Conservation (phyloP, 1,140 invertebrate species). For the Wasmannia auropunctata region DNA sequence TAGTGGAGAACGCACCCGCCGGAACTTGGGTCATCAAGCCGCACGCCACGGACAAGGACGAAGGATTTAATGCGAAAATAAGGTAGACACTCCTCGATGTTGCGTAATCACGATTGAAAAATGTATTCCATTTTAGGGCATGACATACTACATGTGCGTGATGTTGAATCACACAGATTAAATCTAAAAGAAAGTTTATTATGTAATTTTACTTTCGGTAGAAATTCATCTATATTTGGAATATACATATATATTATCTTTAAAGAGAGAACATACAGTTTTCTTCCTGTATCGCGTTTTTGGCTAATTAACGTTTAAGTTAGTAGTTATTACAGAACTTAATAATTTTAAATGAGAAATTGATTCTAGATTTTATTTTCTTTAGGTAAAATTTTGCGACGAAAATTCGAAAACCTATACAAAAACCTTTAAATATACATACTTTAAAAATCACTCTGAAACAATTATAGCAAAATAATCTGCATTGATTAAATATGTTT, state of each 20-base stretch:
- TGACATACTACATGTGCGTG: too few species aligned
- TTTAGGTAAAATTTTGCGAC: neutral
- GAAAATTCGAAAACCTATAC: neutral
- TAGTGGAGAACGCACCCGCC: slow-evolving; percentile 91
- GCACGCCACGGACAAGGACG: slow-evolving; percentile 92
- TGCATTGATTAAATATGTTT: neutral
- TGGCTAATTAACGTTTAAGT: neutral
- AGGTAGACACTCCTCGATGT: slow-evolving; percentile 83
- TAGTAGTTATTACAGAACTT: neutral
- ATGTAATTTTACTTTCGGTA: neutral
- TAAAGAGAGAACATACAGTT: neutral
- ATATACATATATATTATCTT: neutral
- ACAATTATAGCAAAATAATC: neutral
- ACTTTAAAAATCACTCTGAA: neutral
- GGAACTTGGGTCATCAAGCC: slow-evolving; percentile 91
- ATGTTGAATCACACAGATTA: neutral
- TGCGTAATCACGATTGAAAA: neutral
- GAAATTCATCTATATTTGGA: neutral
- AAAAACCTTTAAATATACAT: neutral
- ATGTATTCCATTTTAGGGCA: neutral
- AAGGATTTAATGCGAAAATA: slow-evolving; percentile 93
- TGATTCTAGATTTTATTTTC: neutral
- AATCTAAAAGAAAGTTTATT: neutral
- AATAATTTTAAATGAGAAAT: neutral
- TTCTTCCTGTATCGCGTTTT: neutral